Conservation (phyloP, 2,888 invertebrate species). For the Pterostichus madidus region DNA sequence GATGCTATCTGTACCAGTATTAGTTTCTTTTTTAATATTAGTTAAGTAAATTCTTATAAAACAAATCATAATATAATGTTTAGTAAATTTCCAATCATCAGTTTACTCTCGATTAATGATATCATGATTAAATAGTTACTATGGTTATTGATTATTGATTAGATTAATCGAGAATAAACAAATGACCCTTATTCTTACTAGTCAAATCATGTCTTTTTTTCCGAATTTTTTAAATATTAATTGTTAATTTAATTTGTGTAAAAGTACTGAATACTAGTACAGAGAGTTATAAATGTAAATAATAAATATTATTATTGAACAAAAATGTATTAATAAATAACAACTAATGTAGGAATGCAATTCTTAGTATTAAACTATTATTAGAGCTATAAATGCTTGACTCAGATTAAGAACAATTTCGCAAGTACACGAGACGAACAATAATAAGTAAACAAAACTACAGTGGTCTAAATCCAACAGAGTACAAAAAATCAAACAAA, state of each 20-base stretch:
- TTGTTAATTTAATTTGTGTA: not conserved
- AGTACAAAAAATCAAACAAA: constrained; percentile 1
- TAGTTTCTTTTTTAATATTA: not conserved
- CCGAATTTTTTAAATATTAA: not conserved
- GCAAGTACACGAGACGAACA: constrained; percentile 23
- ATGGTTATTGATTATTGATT: no score
- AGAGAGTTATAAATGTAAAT: constrained; percentile 39
- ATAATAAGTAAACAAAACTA: constrained; percentile 31
- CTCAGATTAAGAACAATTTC: constrained; percentile 18
- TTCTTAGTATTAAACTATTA: constrained; percentile 24
- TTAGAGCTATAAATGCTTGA: constrained; percentile 16
- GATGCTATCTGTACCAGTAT: not conserved
- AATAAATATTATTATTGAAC: constrained; percentile 50
- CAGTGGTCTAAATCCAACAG: not conserved
- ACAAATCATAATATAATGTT: no score
- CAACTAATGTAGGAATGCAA: constrained; percentile 48
- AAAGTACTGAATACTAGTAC: constrained; percentile 9
- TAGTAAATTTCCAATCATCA: no score
- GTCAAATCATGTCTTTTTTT: not conserved
- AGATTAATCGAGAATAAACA: no score
- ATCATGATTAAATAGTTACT: no score
- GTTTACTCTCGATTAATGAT: no score
- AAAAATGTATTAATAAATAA: constrained; percentile 53
- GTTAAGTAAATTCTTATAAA: not conserved
- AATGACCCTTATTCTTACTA: no score